Conservation (phyloP, 2,888 invertebrate genomes). For the Macrosiphum euphorbiae region DNA sequence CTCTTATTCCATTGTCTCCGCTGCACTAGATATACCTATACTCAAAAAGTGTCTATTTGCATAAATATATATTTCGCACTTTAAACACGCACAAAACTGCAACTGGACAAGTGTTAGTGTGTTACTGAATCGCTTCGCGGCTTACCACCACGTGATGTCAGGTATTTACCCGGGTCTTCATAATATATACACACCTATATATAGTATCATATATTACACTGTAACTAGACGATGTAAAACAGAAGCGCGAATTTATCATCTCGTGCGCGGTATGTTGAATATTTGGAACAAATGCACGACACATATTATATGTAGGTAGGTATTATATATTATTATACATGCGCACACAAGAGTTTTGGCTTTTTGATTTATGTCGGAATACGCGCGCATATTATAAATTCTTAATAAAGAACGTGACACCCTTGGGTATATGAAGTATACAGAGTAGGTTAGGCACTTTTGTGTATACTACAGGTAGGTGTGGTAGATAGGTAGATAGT, state of each 20-base stretch:
- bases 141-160: not conserved
- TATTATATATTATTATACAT: too few relatives aligned
- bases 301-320: not conserved
- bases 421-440: not conserved
- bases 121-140: not conserved
- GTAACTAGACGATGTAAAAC: not conserved
- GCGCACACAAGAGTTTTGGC: not conserved
- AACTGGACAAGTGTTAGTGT: not conserved
- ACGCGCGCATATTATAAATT: conserved; percentile 13
- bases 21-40: not conserved
- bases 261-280: not conserved
- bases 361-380: not conserved
- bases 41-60: not conserved
- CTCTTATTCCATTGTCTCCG: not conserved
- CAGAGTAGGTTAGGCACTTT: not conserved
- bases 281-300: not conserved
- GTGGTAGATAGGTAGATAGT: not conserved
- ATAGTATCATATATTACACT: not conserved
- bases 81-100: not conserved
- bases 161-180: not conserved
- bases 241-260: not conserved
- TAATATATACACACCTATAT: not conserved
- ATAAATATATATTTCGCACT: not conserved
- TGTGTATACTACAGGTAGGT: not conserved
- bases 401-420: conserved; percentile 23